These are phyloP conservation scores for Stenodera caucasica DNA, from an alignment of 2,888 invertebrate genomes.

Conservation along the genomic window DNA sequence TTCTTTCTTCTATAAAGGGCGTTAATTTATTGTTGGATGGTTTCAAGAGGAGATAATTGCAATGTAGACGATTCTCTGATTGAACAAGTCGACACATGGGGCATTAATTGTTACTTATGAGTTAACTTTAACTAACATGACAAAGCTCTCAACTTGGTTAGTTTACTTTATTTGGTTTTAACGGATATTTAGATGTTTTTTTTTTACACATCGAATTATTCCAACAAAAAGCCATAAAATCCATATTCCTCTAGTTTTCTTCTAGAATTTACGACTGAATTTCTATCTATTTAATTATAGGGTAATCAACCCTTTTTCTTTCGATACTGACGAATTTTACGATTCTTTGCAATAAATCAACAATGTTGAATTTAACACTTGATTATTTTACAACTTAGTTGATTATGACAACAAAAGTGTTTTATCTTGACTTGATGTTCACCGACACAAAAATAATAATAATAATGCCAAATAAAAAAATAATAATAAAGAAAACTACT, in stretches of 20 bases:
- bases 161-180: constrained; percentile 36
- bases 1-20: constrained; percentile 20
- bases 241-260: not conserved
- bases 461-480: too few relatives aligned
- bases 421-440: not conserved
- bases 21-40: constrained; percentile 28
- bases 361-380: constrained; percentile 10
- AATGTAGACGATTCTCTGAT: constrained; percentile 29
- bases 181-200: constrained; percentile 31
- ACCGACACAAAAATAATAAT: not conserved
- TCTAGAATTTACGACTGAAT: not conserved
- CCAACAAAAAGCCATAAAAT: not conserved
- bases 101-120: constrained; percentile 47
- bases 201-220: not conserved
- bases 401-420: constrained; percentile 2
- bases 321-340: not conserved
- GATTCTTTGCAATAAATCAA: constrained; percentile 4
- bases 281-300: not conserved
- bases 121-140: constrained; percentile 41
- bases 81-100: constrained; percentile 23
- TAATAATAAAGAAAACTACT: not conserved
- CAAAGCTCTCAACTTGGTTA: constrained; percentile 42
- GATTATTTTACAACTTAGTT: constrained; percentile 10
- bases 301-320: not conserved
- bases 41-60: constrained; percentile 33